Base-by-base conservation (phyloP, 2,888 invertebrate genomes). In the Eupithecia tripunctaria region DNA sequence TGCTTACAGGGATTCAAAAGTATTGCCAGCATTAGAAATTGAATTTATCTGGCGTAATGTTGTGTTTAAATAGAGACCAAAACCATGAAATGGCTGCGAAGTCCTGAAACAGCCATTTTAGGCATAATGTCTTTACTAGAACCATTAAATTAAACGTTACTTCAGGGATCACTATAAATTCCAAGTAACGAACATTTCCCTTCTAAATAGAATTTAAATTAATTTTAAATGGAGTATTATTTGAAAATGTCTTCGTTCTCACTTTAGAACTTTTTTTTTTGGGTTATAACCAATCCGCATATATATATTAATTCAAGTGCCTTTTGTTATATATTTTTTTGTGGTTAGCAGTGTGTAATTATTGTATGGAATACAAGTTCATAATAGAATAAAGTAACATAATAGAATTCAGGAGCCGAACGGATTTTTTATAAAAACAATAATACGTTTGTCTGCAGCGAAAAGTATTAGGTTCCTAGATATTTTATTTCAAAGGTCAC, bases 71-170 rank as follows among this genome's bases (percentile, higher is more conserved):
- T 64, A 64, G 36, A 21, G 29, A 60, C 27, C 63, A 29, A 14
- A 64, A 64, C 64, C 64, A 43, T 65, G 32, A 68, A 73, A 70
- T 59, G 43, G 21, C 73, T 66, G 15, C 56, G 63, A 73, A 71
- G 74, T 68, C 65, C 66, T 71, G 71, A 74, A 74, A 74, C 74
- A 71, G 38, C 62, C 74, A 41, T 74, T 74, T 68, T 66, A 74
- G 66, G 71, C 68, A 74, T 74, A 74, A 74, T 71, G 74, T 66
- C 74, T 74, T 74, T 74, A 73, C 73, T 70, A 68, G 64, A 70
- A 68, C 70, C 73, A 73, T 73, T 70, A 71, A 68, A 71, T 71
- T 74, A 71, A 74, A 74, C 63, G 74, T 68, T 74, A 62, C 74
- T 74, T 71, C 62, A 56, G 74, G 74, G 74, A 74, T 74, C 68